These are phyloP conservation scores for Proteles cristata DNA, from an alignment of 2,113 vertebrate species.

Conservation along the genomic window DNA sequence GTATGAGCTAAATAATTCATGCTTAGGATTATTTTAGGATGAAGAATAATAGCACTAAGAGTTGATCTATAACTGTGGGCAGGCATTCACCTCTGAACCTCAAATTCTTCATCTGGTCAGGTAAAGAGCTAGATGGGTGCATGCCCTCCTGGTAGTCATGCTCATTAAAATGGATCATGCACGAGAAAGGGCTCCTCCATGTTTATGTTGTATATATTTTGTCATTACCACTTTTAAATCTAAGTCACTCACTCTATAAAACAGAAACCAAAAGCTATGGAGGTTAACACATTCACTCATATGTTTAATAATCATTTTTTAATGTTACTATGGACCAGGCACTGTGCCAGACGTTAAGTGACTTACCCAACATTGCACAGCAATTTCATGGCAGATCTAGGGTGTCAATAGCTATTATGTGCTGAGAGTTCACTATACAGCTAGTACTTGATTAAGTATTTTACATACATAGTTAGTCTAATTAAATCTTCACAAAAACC, in stretches of 20 bases:
- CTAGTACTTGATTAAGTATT: background rate
- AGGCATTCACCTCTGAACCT: background rate
- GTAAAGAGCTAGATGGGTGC: background rate
- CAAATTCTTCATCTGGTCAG: background rate
- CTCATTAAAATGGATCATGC: background rate
- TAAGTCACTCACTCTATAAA: background rate
- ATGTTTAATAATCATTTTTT: slow-evolving; percentile 28
- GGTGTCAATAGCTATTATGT: background rate
- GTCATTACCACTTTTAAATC: background rate
- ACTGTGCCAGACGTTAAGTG: background rate
- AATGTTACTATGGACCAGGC: background rate
- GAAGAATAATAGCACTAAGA: background rate
- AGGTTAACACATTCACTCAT: background rate
- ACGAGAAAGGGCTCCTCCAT: background rate
- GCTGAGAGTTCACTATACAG: background rate
- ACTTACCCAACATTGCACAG: background rate
- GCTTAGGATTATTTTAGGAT: slow-evolving; percentile 6
- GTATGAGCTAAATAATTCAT: slow-evolving; percentile 9
- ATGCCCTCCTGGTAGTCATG: background rate
- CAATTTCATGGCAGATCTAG: background rate
- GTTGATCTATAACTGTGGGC: background rate
- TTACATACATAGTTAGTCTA: background rate
- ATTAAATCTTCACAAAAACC: background rate
- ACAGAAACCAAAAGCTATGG: background rate
- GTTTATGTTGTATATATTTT: background rate